Base-by-base conservation (phyloP, 2,888 invertebrate species). In the Amorpha juglandis region DNA sequence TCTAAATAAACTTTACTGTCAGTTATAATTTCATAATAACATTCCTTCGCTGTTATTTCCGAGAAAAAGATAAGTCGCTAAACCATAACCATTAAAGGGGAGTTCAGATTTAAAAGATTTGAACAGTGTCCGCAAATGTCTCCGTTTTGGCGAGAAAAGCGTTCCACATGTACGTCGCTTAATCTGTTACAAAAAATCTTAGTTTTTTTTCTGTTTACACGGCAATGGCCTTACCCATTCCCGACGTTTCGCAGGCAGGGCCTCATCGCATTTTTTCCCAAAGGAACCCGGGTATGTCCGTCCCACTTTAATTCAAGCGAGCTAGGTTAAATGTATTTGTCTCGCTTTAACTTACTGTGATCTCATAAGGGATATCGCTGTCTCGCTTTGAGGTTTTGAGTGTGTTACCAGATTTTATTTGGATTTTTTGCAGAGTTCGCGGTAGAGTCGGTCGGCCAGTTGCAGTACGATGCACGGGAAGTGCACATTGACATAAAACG, bases 161-260 rank as follows among this genome's bases (percentile, higher is more conserved):
- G 58, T 42, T 64, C 53, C 8, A 47, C 55, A 45, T 70, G 69
- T 69, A 68, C 69, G 71, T 70, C 63, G 38, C 16, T 78, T 84
- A 83, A 86, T 86, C 86, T 88, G 76, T 79, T 78, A 81, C 83
- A 78, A 83, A 83, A 84, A 81, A 87, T 86, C 84, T 81, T 71
- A 63, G 68, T 78, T 83, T 87, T 87, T 88, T 83, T 84, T 80
- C 72, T 81, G 80, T 87, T 86, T 83, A 82, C 83, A 82, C 79
- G 90, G 81, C 90, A 91, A 88, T 87, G 88, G 90, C 89, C 90
- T 89, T 80, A 80, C 78, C 73, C 75, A 79, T 75, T 78, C 79
- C 79, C 75, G 78, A 74, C 69, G 70, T 71, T 71, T 68, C 67
- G 70, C 70, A 74, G 72, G 67, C 74, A 72, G 72, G 73, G 74